phyloP scores from a whole-genome alignment of 1,140 invertebrate genomes.

The Pachypsylla venusta region DNA sequence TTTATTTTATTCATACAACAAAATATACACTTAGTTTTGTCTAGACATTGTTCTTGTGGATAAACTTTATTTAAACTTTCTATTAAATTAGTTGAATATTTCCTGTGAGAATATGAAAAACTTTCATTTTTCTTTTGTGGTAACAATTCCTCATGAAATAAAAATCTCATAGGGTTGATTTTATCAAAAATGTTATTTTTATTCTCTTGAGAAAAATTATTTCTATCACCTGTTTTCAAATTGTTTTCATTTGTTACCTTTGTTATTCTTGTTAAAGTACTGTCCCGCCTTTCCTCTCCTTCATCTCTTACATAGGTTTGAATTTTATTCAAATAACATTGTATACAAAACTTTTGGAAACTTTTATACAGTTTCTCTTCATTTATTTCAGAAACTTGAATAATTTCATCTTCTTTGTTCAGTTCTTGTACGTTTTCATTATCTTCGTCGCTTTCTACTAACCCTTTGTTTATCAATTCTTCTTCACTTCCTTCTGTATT shows the following conservation, averaged over 20 bases:
- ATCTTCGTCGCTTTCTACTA: too few species aligned
- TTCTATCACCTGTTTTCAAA: slow-evolving; percentile 8
- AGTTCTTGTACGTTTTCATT: too few species aligned
- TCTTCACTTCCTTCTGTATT: too few species aligned
- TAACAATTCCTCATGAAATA: too few species aligned
- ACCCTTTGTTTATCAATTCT: too few species aligned
- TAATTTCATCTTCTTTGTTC: too few species aligned
- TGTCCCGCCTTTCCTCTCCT: slow-evolving; percentile 8
- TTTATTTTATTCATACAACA: slow-evolving; percentile 5
- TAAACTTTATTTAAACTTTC: too few species aligned
- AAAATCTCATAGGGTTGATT: not conserved
- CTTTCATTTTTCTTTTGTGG: too few species aligned
- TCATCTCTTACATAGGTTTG: slow-evolving; percentile 3
- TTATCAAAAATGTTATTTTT: slow-evolving; percentile 2
- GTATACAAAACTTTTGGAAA: slow-evolving; percentile 8
- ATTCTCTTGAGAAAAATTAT: slow-evolving; percentile 6
- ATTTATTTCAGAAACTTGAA: slow-evolving; percentile 8
- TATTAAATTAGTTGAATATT: too few species aligned
- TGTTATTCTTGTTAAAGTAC: not conserved
- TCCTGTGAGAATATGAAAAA: too few species aligned
- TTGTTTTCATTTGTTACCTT: not conserved
- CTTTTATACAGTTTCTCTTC: slow-evolving; percentile 7
- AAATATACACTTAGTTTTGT: not conserved
- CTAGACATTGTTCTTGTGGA: not conserved
- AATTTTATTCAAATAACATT: slow-evolving; percentile 9